Evolutionary conservation across 2,113 vertebrate species (phyloP), one percentile per base, ranked within the genome.

Genomic region (Campylorhamphus procurvoides): DNA sequence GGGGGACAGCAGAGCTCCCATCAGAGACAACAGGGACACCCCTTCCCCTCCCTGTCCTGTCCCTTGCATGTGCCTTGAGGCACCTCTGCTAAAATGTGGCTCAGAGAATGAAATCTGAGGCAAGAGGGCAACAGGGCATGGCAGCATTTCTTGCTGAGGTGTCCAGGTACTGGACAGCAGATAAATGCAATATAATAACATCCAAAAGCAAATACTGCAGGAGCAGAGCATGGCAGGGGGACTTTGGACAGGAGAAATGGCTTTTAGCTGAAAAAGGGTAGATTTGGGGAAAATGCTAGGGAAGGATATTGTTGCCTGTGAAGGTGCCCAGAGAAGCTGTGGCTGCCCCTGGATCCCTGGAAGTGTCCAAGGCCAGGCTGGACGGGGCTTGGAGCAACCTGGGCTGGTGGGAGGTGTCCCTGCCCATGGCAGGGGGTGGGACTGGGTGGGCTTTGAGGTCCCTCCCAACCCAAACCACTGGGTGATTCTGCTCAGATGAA

Each of bases 351-450:
- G n/a, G n/a, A 56, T 35, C 25, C 25, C 35, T 83, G 63, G n/a
- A 1, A 42, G 31, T 33, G 79, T 3, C n/a, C 63, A 27, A 49
- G 47, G 20, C 47, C 55, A 62, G 63, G n/a, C 0, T 83, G 62
- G 60, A 52, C 0, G 0, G 37, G 60, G 23, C 15, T 59, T 9
- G 28, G 40, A 69, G 25, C 40, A n/a, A 0, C 6, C 47, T 75
- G 46, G 71, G 14, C n/a, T 1, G 12, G 5, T 23, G n/a, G 29
- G 5, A 83, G 25, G 3, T 40, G 35, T 76, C 47, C n/a, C 40
- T 62, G 71, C 29, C 22, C 29, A 6, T 16, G 47, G 47, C 40
- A 69, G 6, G 18, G 23, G 14, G 6, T 27, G 47, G 25, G 2
- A 60, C 0, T 0, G 25, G 14, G 42, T 84, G 31, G 15, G 8